phyloP scores from a whole-genome alignment of 2,113 vertebrate species.

The Vanacampus margaritifer region DNA sequence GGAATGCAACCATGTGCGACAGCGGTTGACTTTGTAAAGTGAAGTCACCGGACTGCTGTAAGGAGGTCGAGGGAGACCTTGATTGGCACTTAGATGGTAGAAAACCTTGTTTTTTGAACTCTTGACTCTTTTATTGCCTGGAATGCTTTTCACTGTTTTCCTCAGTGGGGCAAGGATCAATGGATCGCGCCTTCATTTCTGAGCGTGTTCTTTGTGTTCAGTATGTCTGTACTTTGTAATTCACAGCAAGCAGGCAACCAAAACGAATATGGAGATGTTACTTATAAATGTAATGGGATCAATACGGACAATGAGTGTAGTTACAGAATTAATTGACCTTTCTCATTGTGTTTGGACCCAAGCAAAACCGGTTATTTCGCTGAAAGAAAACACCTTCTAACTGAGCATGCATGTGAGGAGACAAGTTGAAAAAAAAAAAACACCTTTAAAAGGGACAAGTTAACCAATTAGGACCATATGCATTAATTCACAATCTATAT shows the following conservation, averaged over 20 bases:
- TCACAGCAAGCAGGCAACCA: no score
- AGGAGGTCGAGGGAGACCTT: constrained; percentile 4
- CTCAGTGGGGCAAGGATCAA: constrained; percentile 9
- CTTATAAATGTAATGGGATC: no score
- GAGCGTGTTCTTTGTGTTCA: neutral
- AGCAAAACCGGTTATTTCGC: constrained; percentile 34
- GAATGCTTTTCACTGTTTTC: constrained; percentile 18
- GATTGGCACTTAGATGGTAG: constrained; percentile 39
- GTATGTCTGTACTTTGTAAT: no score
- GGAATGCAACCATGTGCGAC: constrained; percentile 17
- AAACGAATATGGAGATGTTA: no score
- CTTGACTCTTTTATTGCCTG: constrained; percentile 14
- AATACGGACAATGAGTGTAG: neutral
- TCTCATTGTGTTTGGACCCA: constrained; percentile 8
- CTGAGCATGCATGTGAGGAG: no score
- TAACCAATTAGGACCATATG: no score
- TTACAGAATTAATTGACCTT: neutral
- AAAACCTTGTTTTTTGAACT: constrained; percentile 40
- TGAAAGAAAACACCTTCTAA: constrained; percentile 11
- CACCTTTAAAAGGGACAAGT: no score
- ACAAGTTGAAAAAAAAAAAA: no score
- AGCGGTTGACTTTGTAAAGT: constrained; percentile 16
- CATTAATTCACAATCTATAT: no score
- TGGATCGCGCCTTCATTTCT: constrained; percentile 1
- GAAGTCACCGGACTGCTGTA: constrained; percentile 5